Evolutionary conservation across 2,888 invertebrate genomes (phyloP), one percentile per base, ranked within the genome.

Genomic region (Peribatodes rhomboidaria): DNA sequence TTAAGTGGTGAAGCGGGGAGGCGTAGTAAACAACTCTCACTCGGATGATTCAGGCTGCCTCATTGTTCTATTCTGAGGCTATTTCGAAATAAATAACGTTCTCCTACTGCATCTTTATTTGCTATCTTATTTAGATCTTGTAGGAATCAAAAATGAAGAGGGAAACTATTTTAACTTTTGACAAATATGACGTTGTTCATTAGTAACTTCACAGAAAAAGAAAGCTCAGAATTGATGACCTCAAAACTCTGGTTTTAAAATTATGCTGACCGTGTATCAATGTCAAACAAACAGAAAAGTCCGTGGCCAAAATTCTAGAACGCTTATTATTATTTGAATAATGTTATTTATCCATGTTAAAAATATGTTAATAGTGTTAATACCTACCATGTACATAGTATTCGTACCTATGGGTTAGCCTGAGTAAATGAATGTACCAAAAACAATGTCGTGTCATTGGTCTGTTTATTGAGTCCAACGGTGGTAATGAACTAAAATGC

Each of bases 1-100:
- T 49, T 64, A 70, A 68, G 62, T 68, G 64, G 61, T 63, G 65
- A 61, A 69, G 52, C 65, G 63, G 65, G 59, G 59, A 54, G 61
- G 56, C 61, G 57, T 59, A 50, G 62, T 65, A 71, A 69, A 71
- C 70, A 68, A 71, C 67, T 73, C 71, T 73, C 72, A 67, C 73
- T 68, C 41, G 53, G 57, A 66, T 68, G 68, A 69, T 50, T 71
- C 69, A 69, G 57, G 65, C 52, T 54, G 54, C 57, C 60, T 65
- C 64, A 57, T 61, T 65, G 20, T 39, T 63, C 37, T 57, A 57
- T 57, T 42, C 50, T 16, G 27, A 37, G 35, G 18, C 10, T 47
- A 37, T 47, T 49, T 49, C 31, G 31, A 58, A 58, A 49, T 47
- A 53, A 58, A 58, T 37, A 50, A 20, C 50, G 50, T 11, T 18